These are phyloP conservation scores for Proterorhinus semilunaris DNA, from an alignment of 2,113 vertebrate species.

Conservation along the genomic window DNA sequence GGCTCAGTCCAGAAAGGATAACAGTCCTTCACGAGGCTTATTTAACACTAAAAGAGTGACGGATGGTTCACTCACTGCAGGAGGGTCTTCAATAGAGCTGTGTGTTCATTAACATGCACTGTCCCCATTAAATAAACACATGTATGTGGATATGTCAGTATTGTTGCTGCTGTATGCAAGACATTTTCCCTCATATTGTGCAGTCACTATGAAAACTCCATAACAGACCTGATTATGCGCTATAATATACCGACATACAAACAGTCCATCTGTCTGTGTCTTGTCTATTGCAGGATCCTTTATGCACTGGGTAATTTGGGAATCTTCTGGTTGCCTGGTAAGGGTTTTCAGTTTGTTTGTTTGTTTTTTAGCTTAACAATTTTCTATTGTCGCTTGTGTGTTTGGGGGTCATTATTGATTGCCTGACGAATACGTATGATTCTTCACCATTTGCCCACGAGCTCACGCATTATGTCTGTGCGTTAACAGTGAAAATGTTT, in stretches of 20 bases:
- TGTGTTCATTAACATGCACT: constrained; percentile 46
- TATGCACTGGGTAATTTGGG: not conserved
- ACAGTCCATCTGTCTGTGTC: not conserved
- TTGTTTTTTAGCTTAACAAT: too few species aligned
- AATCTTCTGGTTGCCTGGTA: not conserved
- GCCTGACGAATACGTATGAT: constrained; percentile 25
- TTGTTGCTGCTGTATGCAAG: too few species aligned
- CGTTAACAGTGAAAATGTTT: constrained; percentile 48
- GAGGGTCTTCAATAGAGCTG: constrained; percentile 48
- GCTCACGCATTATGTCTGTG: constrained; percentile 42
- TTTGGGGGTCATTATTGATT: constrained; percentile 34
- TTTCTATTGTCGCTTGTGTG: too few species aligned
- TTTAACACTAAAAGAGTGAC: constrained; percentile 73
- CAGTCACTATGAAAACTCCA: not conserved
- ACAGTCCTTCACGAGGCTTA: constrained; percentile 75
- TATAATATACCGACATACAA: constrained; percentile 5
- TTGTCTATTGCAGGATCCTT: not conserved
- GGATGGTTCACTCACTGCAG: constrained; percentile 50
- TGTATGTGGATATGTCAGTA: too few species aligned
- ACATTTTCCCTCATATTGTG: too few species aligned
- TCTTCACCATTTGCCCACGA: constrained; percentile 10
- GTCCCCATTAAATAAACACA: too few species aligned
- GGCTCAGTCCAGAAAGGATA: constrained; percentile 80
- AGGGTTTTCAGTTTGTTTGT: not conserved
- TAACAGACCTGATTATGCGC: constrained; percentile 65